Conservation (phyloP, 2,113 vertebrate genomes). For the Cranoglanis bouderius region DNA sequence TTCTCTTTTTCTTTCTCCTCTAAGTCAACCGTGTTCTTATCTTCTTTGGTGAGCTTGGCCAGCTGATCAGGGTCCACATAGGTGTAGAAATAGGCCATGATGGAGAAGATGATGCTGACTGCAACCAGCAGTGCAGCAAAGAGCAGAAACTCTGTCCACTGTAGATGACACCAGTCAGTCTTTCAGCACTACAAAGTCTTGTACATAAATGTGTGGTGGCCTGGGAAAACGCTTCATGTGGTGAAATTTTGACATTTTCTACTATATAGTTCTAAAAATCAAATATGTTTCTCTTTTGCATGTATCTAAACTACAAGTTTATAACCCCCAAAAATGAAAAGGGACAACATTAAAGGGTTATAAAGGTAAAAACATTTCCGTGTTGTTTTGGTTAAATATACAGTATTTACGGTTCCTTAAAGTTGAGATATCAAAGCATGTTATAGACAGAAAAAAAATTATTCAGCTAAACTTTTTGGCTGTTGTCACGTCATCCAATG, state of each 20-base stretch:
- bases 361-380: background rate
- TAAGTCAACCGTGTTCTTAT: slow-evolving; percentile 54
- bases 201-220: background rate
- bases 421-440: background rate
- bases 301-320: background rate
- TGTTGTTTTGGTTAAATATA: background rate
- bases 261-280: background rate
- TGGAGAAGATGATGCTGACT: slow-evolving; percentile 89
- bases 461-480: background rate
- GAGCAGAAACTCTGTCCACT: slow-evolving; percentile 96
- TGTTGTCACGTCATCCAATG: background rate
- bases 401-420: background rate
- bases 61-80: slow-evolving; percentile 79
- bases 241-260: background rate
- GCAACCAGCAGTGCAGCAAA: slow-evolving; percentile 85
- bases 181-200: background rate
- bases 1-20: slow-evolving; percentile 34
- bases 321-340: background rate
- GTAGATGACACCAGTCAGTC: slow-evolving; percentile 36
- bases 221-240: background rate
- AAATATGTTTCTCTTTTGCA: background rate
- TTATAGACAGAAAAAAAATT: background rate
- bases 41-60: slow-evolving; percentile 61
- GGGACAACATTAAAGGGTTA: background rate
- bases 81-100: slow-evolving; percentile 91